Conservation (phyloP, 2,888 invertebrate genomes). For the Microctonus brassicae region DNA sequence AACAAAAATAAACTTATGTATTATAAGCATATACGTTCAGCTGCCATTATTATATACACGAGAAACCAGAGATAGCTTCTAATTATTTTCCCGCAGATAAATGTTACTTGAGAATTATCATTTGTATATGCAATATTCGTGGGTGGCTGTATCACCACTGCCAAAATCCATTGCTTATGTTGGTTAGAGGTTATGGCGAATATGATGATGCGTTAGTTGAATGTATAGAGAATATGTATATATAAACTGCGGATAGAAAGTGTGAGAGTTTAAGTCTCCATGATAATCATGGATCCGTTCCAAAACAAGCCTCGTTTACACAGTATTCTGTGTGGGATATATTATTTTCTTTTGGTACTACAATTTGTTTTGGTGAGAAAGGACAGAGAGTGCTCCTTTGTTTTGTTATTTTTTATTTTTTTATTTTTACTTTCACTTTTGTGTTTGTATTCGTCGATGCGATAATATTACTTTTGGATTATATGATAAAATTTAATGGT, state of each 20-base stretch:
- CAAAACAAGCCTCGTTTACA: constrained; percentile 52
- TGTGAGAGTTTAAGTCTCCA: constrained; percentile 1
- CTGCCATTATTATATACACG: not conserved
- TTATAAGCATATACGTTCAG: too few species aligned
- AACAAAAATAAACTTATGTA: not conserved
- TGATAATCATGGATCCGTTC: constrained; percentile 47
- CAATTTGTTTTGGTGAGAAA: too few species aligned
- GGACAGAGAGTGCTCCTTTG: not conserved
- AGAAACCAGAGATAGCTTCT: not conserved
- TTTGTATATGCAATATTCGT: constrained; percentile 9
- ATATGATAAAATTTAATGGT: constrained; percentile 52
- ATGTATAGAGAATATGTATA: not conserved
- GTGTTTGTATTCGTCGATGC: constrained; percentile 33
- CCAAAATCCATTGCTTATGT: constrained; percentile 15
- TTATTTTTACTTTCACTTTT: not conserved
- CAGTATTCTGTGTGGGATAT: constrained; percentile 16
- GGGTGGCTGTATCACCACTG: constrained; percentile 24
- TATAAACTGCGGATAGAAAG: too few species aligned
- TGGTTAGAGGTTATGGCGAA: not conserved
- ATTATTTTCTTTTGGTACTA: too few species aligned
- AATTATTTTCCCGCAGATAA: constrained; percentile 22
- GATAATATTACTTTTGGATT: constrained; percentile 54
- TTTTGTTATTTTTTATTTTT: not conserved
- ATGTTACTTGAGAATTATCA: constrained; percentile 13
- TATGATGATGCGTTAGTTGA: not conserved